A percentile compares a stretch with the other conserved stretches of the same genome.
Evolutionary conservation across 2,888 invertebrate genomes (phyloP).

Genomic region (Synanthedon formicaeformis): DNA sequence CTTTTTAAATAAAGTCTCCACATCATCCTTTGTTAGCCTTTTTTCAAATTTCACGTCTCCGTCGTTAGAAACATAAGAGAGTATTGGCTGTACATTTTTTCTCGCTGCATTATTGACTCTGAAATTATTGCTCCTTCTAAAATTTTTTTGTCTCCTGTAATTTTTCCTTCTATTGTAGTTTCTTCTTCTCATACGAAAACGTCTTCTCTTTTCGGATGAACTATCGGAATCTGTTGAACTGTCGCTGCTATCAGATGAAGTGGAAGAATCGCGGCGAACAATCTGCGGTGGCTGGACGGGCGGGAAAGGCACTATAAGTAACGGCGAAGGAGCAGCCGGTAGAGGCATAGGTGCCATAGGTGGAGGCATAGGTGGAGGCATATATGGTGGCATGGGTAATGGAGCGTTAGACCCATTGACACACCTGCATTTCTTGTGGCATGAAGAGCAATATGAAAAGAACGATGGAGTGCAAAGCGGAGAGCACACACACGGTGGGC

Average conservation of each 20-base stretch:
- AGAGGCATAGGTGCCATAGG: slow-evolving; percentile 15
- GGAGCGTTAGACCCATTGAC: slow-evolving; percentile 22
- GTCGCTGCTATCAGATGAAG: no score
- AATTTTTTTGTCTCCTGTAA: no score
- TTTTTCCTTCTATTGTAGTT: no score
- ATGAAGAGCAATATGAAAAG: slow-evolving; percentile 48
- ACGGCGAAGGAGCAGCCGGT: slow-evolving; percentile 13
- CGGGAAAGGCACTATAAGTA: background rate
- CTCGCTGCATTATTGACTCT: no score
- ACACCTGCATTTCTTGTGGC: slow-evolving; percentile 47
- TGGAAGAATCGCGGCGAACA: no score
- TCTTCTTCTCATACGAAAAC: no score
- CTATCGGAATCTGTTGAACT: no score
- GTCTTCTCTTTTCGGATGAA: no score
- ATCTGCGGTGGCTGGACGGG: background rate
- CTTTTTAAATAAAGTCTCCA: slow-evolving; percentile 16
- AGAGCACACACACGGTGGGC: slow-evolving; percentile 45
- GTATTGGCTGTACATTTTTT: slow-evolving; percentile 12
- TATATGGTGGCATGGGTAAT: slow-evolving; percentile 16
- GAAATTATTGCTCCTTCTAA: no score
- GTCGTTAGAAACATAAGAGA: slow-evolving; percentile 18
- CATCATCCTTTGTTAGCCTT: slow-evolving; percentile 31
- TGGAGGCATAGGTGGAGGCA: slow-evolving; percentile 14
- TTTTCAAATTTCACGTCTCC: slow-evolving; percentile 32
- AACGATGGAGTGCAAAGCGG: slow-evolving; percentile 51